Percentiles rank a stretch among this genome's conserved stretches.
Conservation (phyloP, 2,888 invertebrate species). For the Eupeodes luniger region DNA sequence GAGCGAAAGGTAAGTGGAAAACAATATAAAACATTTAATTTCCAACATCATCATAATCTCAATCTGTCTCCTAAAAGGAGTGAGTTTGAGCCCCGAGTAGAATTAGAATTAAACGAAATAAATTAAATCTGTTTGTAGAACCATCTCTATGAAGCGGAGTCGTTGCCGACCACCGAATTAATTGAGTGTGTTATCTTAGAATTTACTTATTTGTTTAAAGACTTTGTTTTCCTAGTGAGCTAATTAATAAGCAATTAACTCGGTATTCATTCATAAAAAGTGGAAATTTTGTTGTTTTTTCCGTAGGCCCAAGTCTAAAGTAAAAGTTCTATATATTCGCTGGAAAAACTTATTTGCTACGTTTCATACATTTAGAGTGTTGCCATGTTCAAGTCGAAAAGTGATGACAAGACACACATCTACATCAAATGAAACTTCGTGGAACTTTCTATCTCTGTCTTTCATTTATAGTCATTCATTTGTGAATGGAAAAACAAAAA, state of each 20-base stretch:
- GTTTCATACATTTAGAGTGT: constrained; percentile 49
- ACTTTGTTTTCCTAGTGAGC: background rate
- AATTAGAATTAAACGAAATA: constrained; percentile 1
- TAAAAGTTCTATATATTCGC: background rate
- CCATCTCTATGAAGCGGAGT: background rate
- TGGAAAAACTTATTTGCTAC: constrained; percentile 19
- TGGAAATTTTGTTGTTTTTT: background rate
- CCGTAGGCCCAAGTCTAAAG: too few species aligned
- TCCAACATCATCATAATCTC: background rate
- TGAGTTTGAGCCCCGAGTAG: constrained; percentile 24
- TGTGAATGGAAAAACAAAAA: background rate
- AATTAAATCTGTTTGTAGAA: background rate
- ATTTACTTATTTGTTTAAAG: background rate
- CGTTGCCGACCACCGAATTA: background rate
- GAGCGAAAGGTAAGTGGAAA: constrained; percentile 95
- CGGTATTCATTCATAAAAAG: constrained; percentile 10
- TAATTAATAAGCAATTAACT: background rate
- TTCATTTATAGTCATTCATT: background rate
- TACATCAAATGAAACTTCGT: constrained; percentile 17
- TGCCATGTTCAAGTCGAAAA: constrained; percentile 59
- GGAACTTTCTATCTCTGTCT: constrained; percentile 38
- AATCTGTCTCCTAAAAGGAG: background rate
- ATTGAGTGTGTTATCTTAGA: background rate
- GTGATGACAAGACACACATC: constrained; percentile 77
- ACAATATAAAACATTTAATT: constrained; percentile 46